These are phyloP conservation scores for Acanthurus lineatus DNA, from an alignment of 2,797 vertebrate species.

Conservation along the genomic window DNA sequence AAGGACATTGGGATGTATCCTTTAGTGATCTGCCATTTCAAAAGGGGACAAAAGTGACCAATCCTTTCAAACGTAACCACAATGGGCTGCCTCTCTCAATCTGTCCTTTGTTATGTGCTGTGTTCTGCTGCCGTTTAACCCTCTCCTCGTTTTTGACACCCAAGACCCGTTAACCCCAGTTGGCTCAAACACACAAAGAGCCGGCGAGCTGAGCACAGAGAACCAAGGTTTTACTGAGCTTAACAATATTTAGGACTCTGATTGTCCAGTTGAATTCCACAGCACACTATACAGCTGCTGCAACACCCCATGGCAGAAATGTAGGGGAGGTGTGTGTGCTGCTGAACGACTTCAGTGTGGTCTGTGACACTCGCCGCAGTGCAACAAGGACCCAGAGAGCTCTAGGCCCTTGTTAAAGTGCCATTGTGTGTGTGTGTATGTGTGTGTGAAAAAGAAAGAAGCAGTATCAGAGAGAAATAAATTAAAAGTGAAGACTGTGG, in stretches of 20 bases:
- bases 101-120: slow-evolving; percentile 68
- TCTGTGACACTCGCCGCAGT: slow-evolving; percentile 48
- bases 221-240: slow-evolving; percentile 55
- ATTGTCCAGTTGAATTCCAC: slow-evolving; percentile 75
- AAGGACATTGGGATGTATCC: slow-evolving; percentile 68
- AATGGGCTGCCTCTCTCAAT: slow-evolving; percentile 71
- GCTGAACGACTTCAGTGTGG: slow-evolving; percentile 60
- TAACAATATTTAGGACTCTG: slow-evolving; percentile 68
- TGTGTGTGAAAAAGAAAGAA: slow-evolving; percentile 23
- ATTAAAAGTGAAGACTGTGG: slow-evolving; percentile 1
- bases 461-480: slow-evolving; percentile 29
- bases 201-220: slow-evolving; percentile 50
- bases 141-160: slow-evolving; percentile 68
- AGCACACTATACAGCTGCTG: slow-evolving; percentile 67
- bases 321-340: slow-evolving; percentile 14
- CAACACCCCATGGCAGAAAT: slow-evolving; percentile 14
- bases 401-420: slow-evolving; percentile 63
- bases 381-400: slow-evolving; percentile 59
- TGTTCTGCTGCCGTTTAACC: slow-evolving; percentile 70
- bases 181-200: slow-evolving; percentile 66
- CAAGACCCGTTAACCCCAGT: slow-evolving; percentile 76
- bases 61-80: slow-evolving; percentile 74
- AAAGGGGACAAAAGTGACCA: slow-evolving; percentile 75
- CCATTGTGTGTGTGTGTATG: background rate
- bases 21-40: slow-evolving; percentile 76